Evolutionary conservation across 2,113 vertebrate species (phyloP), one percentile per base, ranked within the genome.

Genomic region (Lampris incognitus): DNA sequence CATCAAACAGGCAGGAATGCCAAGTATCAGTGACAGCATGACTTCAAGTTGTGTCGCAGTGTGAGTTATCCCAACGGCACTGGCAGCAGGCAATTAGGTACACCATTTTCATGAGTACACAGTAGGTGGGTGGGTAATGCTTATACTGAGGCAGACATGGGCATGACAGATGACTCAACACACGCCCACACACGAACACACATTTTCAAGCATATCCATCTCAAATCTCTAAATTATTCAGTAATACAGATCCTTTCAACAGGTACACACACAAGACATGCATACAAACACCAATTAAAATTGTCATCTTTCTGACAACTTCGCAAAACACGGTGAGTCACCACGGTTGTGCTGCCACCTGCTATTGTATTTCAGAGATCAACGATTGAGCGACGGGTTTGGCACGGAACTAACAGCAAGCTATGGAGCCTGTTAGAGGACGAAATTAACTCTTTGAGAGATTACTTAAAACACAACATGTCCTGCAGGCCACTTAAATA

Each of bases 301-400:
- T 66, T 81, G 61, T 58, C 66, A 69, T 90, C 85, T 88, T 88
- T 85, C 67, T 79, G 70, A 79, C 84, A 76, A 71, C 69, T 79
- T 79, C 77, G 38, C 84, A 65, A 84, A 86, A 81, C 81, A 79
- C 81, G 79, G 75, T 88, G 87, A 86, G 78, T 90, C 85, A 85
- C 73, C 48, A 24, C 63, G 62, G 78, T 81, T 83, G 84, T 58
- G 75, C 58, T 40, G 3, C 46, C 38, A 37, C n/a, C 78, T 44
- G 56, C 76, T 62, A 41, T 54, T 40, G 72, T 73, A 55, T 24
- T 24, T 46, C 11, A 57, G 61, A 57, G 55, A 66, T 66, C 59
- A 69, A 68, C 58, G 11, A 80, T 69, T 84, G 79, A 84, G 84
- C 84, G 81, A 81, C 82, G 79, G 74, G 58, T 72, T 61, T 76